phyloP scores from a whole-genome alignment of 2,888 invertebrate species.

The Thalpophila matura region DNA sequence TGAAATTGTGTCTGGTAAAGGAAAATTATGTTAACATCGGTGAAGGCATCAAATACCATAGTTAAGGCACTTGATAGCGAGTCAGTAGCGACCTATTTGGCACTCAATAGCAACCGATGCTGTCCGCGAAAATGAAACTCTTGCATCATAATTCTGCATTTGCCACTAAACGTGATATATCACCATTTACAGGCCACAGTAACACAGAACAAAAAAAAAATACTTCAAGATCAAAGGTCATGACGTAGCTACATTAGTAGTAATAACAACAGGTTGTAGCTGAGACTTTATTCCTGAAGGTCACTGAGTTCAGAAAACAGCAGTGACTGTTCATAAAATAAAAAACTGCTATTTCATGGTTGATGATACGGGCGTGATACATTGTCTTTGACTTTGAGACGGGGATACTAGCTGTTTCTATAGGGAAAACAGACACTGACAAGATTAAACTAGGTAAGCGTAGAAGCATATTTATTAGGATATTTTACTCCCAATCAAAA shows the following conservation, averaged over 20 bases:
- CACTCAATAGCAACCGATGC: too few relatives aligned
- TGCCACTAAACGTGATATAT: background rate
- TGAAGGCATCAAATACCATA: too few relatives aligned
- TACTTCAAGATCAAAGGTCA: constrained; percentile 32
- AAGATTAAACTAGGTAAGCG: background rate
- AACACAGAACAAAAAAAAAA: constrained; percentile 24
- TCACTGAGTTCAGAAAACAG: constrained; percentile 24
- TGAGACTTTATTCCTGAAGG: constrained; percentile 32
- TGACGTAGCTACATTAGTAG: constrained; percentile 5
- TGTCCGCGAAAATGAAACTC: too few relatives aligned
- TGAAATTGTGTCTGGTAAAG: too few relatives aligned
- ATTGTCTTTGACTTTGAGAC: constrained; percentile 7
- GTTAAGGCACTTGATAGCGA: too few relatives aligned
- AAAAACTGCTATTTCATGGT: constrained; percentile 34
- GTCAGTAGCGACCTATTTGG: too few relatives aligned
- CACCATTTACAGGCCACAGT: background rate
- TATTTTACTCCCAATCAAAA: too few relatives aligned
- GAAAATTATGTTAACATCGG: too few relatives aligned
- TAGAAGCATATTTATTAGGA: background rate
- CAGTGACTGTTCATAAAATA: constrained; percentile 10
- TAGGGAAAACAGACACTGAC: background rate
- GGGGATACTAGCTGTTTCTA: background rate
- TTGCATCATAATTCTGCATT: too few relatives aligned
- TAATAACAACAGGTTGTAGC: constrained; percentile 45
- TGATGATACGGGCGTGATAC: background rate